Evolutionary conservation across 2,113 vertebrate species (phyloP).

Genomic region (Sminthopsis crassicaudata): DNA sequence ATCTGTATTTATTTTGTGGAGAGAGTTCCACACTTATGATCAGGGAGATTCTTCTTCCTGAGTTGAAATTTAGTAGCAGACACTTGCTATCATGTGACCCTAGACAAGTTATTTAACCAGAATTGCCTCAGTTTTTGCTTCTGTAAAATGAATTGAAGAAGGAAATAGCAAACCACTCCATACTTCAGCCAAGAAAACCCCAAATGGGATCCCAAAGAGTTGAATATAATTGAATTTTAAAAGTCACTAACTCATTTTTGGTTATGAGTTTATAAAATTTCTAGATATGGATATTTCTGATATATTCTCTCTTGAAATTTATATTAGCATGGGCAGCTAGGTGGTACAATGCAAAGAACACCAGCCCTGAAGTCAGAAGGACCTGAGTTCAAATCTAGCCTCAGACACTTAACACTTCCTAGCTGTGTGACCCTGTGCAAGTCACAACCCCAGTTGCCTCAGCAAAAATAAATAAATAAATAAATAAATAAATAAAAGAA

Average conservation of each 20-base stretch:
- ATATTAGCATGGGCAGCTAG: background rate
- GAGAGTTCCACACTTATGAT: too few species aligned
- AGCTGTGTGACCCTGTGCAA: too few species aligned
- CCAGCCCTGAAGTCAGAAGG: too few species aligned
- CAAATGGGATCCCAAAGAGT: background rate
- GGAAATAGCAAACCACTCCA: too few species aligned
- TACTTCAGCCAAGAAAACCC: background rate
- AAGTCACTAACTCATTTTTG: background rate
- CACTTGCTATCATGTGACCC: background rate
- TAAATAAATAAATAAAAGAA: too few species aligned
- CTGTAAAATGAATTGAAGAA: background rate
- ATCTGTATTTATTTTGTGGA: background rate
- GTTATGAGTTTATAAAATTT: background rate
- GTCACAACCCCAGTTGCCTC: too few species aligned
- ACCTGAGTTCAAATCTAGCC: too few species aligned
- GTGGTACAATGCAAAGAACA: too few species aligned
- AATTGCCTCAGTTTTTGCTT: background rate
- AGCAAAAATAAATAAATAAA: too few species aligned
- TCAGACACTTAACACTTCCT: too few species aligned
- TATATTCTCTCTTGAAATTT: background rate
- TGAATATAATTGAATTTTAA: too few species aligned
- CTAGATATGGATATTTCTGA: background rate
- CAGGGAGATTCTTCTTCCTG: background rate
- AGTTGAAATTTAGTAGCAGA: background rate
- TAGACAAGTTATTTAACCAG: background rate